These are phyloP conservation scores for Misgurnus mizolepis DNA, from an alignment of 2,113 vertebrate species.

Conservation along the genomic window DNA sequence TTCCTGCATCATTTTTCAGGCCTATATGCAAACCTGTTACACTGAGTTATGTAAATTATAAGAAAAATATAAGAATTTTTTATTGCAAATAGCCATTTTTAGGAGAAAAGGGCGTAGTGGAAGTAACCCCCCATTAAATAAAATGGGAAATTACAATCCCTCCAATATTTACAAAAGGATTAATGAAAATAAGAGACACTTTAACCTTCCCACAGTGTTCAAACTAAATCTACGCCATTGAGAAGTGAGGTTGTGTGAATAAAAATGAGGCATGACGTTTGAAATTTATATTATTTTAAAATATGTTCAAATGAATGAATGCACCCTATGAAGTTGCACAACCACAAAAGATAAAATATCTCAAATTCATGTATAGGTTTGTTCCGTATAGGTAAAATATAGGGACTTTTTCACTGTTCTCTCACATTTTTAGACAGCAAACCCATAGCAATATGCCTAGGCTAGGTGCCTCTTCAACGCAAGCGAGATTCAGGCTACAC, in stretches of 20 bases:
- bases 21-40: conserved; percentile 15
- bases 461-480: conserved; percentile 11
- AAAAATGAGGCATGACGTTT: neutral
- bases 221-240: too few relatives aligned
- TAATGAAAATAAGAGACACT: too few relatives aligned
- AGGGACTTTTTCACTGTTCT: neutral
- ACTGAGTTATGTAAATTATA: neutral
- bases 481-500: conserved; percentile 20
- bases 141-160: too few relatives aligned
- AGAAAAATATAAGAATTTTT: neutral
- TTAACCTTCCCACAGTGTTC: too few relatives aligned
- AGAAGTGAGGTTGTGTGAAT: neutral
- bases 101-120: too few relatives aligned
- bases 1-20: conserved; percentile 4
- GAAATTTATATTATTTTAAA: neutral
- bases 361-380: neutral
- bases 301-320: neutral
- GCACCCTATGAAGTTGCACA: neutral
- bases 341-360: neutral
- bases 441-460: neutral
- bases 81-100: neutral
- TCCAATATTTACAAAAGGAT: too few relatives aligned
- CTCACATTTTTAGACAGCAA: neutral
- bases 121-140: too few relatives aligned
- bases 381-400: neutral